Base-by-base conservation (phyloP, 2,888 invertebrate genomes). In the Microctonus brassicae region DNA sequence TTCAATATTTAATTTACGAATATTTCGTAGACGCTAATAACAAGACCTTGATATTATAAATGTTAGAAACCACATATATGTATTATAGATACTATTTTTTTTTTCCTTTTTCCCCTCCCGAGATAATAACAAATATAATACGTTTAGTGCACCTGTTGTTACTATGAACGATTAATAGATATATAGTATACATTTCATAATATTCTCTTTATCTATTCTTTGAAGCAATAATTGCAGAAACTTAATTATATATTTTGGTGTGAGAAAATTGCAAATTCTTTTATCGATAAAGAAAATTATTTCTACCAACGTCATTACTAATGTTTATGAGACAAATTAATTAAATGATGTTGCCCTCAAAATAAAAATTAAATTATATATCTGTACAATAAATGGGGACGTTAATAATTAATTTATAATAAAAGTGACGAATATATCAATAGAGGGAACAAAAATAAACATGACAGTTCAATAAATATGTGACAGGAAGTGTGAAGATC, bases 21-120 rank as follows among this genome's bases (percentile, higher is more conserved):
- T 47, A n/a, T 55, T 24, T 6, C 11, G 24, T 13, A 0, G n/a
- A 11, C 26, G 11, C 6, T 2, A 1, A 24, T n/a, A 55, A 55
- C 55, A n/a, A 53, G 52, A 53, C 22, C 29, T 22, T 22, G 7
- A 55, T n/a, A 20, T 39, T 26, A 58, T 39, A 57, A 39, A 58
- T 20, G 39, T 39, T 24, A 29, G 10, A 57, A 57, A 66, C 20
- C 57, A 42, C 66, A 58, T 57, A 17, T 17, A 42, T 61, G 47
- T 29, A 29, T 29, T 29, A 5, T 29, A 7, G 29, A 29, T 29
- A 29, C 29, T 29, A 29, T 29, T 29, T 29, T 29, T 29, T 29
- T 29, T 5, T 29, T 29, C 29, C 7, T 22, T 52, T 61, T 33
- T 47, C 53, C 52, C 22, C 20, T 39, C 57, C 26, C 26, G 17